Percentiles rank a stretch among this genome's conserved stretches.
Conservation (phyloP, 1,140 invertebrate species). For the Leucophenga varia region DNA sequence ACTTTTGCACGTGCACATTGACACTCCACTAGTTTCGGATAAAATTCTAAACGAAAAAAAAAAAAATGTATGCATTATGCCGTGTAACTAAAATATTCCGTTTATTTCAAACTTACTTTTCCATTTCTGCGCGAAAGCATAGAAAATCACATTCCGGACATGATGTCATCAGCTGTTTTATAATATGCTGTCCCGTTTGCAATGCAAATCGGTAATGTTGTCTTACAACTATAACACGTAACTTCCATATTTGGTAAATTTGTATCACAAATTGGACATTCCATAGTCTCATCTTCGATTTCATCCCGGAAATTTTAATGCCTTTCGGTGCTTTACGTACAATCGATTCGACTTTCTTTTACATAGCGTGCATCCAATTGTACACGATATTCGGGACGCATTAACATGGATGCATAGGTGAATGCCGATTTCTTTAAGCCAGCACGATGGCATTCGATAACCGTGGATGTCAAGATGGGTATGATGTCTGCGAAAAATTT, state of each 20-base stretch:
- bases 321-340: constrained; percentile 76
- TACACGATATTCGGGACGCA: constrained; percentile 88
- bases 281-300: constrained; percentile 57
- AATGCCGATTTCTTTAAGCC: constrained; percentile 87
- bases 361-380: constrained; percentile 89
- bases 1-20: constrained; percentile 84
- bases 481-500: constrained; percentile 77
- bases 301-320: constrained; percentile 61
- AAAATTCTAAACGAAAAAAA: constrained; percentile 73
- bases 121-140: constrained; percentile 76
- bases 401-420: constrained; percentile 86
- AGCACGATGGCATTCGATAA: constrained; percentile 94
- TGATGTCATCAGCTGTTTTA: constrained; percentile 82
- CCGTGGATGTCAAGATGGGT: constrained; percentile 94
- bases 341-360: constrained; percentile 94
- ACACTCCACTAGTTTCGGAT: constrained; percentile 76
- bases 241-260: constrained; percentile 75
- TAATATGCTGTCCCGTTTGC: constrained; percentile 92
- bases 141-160: constrained; percentile 96
- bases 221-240: constrained; percentile 84
- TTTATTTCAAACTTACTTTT: constrained; percentile 63
- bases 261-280: constrained; percentile 85
- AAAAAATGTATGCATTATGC: background rate
- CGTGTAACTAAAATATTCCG: too few species aligned
- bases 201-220: constrained; percentile 90